These are phyloP conservation scores for Mythimna lalbum DNA, from an alignment of 2,888 invertebrate genomes.

Conservation along the genomic window DNA sequence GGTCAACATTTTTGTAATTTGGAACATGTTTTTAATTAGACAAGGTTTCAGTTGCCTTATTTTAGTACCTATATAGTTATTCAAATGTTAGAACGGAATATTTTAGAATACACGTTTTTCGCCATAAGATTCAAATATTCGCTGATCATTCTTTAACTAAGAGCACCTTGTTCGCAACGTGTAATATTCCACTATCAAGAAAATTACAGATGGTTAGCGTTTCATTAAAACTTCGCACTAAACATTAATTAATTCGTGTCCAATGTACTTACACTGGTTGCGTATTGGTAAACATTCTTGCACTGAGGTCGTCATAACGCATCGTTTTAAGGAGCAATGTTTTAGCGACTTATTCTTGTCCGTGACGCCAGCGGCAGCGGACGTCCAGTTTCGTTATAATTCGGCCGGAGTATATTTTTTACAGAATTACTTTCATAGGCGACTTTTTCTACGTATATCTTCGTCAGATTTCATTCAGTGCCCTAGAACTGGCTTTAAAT, in stretches of 20 bases:
- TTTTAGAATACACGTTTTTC: neutral
- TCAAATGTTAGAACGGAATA: slow-evolving; percentile 7
- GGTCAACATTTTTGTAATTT: slow-evolving; percentile 5
- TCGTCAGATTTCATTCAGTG: slow-evolving; percentile 4
- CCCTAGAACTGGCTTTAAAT: neutral
- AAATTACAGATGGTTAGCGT: slow-evolving; percentile 45
- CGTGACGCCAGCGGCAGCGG: slow-evolving; percentile 16
- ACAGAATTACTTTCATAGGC: neutral
- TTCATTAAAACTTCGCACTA: slow-evolving; percentile 35
- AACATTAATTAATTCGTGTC: slow-evolving; percentile 38
- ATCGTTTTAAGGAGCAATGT: slow-evolving; percentile 18
- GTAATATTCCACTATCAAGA: slow-evolving; percentile 50
- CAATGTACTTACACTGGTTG: slow-evolving; percentile 28
- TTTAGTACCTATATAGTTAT: slow-evolving; percentile 2
- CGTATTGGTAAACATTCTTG: slow-evolving; percentile 20
- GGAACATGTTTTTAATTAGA: slow-evolving; percentile 21
- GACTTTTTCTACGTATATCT: neutral
- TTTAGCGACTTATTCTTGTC: slow-evolving; percentile 27
- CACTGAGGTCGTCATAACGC: slow-evolving; percentile 18
- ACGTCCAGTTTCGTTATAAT: slow-evolving; percentile 31
- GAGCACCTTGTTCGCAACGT: slow-evolving; percentile 12
- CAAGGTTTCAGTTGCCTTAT: neutral
- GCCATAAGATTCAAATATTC: neutral
- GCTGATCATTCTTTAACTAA: neutral
- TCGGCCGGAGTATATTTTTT: slow-evolving; percentile 26